Percentiles rank a stretch among this genome's conserved stretches.
Conservation (phyloP, 2,888 invertebrate species). For the Sinotaia quadrata region DNA sequence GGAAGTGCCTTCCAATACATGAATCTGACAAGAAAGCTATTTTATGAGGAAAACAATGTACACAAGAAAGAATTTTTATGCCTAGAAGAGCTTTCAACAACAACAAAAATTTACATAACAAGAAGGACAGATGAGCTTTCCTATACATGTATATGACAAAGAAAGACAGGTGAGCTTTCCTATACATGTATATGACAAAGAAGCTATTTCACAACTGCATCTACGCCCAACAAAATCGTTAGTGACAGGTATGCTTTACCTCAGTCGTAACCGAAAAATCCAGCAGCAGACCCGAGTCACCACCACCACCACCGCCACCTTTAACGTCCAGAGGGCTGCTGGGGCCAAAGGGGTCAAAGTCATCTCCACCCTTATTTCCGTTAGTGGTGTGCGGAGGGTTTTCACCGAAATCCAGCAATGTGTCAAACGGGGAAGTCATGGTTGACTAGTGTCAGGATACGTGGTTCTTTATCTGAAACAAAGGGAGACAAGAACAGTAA, state of each 20-base stretch:
- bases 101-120: too few relatives aligned
- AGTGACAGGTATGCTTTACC: too few relatives aligned
- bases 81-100: too few relatives aligned
- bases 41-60: too few relatives aligned
- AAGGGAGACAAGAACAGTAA: not conserved
- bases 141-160: too few relatives aligned
- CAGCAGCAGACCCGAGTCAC: slow-evolving; percentile 42
- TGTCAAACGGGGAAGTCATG: slow-evolving; percentile 50
- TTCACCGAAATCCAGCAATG: slow-evolving; percentile 52
- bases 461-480: not conserved
- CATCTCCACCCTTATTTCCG: slow-evolving; percentile 42
- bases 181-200: too few relatives aligned
- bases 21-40: too few relatives aligned
- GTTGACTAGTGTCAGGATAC: not conserved
- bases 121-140: too few relatives aligned
- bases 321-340: slow-evolving; percentile 45
- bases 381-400: slow-evolving; percentile 41
- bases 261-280: slow-evolving; percentile 51
- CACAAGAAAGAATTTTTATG: too few relatives aligned
- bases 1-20: too few relatives aligned
- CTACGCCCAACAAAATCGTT: not conserved
- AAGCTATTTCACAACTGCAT: too few relatives aligned
- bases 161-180: too few relatives aligned
- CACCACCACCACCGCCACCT: slow-evolving; percentile 19
- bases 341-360: slow-evolving; percentile 56